A percentile compares a stretch with the other conserved stretches of the same genome.
Conservation (phyloP, 2,888 invertebrate genomes). For the Ochlodes sylvanus region DNA sequence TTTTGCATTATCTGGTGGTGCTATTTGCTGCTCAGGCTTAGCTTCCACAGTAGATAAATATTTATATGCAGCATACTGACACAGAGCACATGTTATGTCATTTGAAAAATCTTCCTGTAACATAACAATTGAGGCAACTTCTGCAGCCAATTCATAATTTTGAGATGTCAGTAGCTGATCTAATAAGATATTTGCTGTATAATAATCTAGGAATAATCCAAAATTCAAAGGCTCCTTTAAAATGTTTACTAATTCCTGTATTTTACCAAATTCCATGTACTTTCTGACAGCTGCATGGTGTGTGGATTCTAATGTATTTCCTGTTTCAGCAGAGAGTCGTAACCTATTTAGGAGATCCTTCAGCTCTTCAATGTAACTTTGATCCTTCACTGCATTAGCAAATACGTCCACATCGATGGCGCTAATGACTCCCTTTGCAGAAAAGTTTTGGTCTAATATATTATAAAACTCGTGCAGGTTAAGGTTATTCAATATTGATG, state of each 20-base stretch:
- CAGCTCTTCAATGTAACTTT: conserved; percentile 87
- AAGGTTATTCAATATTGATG: conserved; percentile 86
- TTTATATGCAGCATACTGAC: conserved; percentile 90
- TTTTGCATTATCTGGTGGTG: conserved; percentile 59
- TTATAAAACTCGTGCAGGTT: conserved; percentile 88
- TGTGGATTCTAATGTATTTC: conserved; percentile 91
- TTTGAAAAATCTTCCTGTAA: conserved; percentile 94
- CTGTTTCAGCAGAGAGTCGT: conserved; percentile 89
- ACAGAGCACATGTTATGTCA: conserved; percentile 88
- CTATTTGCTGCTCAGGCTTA: conserved; percentile 46
- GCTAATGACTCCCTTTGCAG: conserved; percentile 86
- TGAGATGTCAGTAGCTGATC: conserved; percentile 90
- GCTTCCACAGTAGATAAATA: conserved; percentile 80
- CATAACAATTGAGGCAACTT: conserved; percentile 92
- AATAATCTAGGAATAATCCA: conserved; percentile 95
- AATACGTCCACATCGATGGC: conserved; percentile 94
- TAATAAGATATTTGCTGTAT: conserved; percentile 91
- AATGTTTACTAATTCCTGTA: conserved; percentile 88
- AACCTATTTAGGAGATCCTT: conserved; percentile 89
- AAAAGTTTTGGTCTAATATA: conserved; percentile 88
- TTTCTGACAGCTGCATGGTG: conserved; percentile 91
- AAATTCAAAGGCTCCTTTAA: conserved; percentile 93
- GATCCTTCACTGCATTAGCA: conserved; percentile 87
- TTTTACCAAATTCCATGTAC: conserved; percentile 81
- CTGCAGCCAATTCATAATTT: conserved; percentile 89